Evolutionary conservation across 35 echinoderm and acorn worm species (phyloP), one percentile per base, ranked within the genome.

Genomic region (Apostichopus parvimensis): DNA sequence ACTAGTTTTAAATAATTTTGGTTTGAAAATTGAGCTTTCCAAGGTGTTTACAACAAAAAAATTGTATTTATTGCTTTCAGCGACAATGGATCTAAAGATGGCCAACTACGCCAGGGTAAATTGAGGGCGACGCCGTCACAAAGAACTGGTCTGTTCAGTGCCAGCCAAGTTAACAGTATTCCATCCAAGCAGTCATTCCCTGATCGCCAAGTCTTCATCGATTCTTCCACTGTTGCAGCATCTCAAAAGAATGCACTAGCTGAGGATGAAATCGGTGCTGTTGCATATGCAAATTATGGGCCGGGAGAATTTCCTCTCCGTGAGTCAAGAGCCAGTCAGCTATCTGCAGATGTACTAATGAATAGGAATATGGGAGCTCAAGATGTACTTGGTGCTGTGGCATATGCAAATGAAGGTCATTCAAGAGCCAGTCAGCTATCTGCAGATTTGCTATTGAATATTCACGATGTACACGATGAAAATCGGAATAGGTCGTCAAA

Each of bases 281-380:
- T 78, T 78, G 77, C 77, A 78, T 78, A 25, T 78, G 77, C 77
- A 78, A 78, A 78, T 78, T 45, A 45, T 45, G 77, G 52, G 77
- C 6, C 11, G 22, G 52, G 15, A 34, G 52, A 6, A 26, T 0
- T 1, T 8, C 77, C 77, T 6, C 20, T 9, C 5, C 77, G 10
- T 26, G 77, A 78, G 20, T 78, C 77, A 23, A 78, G 77, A 34
- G 77, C 77, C 7, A 78, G 77, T 34, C 52, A 34, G 18, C 20
- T 78, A 23, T 78, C 77, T 78, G 77, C 52, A 34, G 28, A 34
- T 34, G 28, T 34, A 34, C 28, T 34, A 34, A 34, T 34, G 28
- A 55, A 14, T 6, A 45, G 64, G 64, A 24, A 55, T 54, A 82
- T 53, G 34, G 79, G 54, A 53, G 79, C 54, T 4, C 7, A 34